Conservation (phyloP, 2,888 invertebrate species). For the Tethea ocularis region DNA sequence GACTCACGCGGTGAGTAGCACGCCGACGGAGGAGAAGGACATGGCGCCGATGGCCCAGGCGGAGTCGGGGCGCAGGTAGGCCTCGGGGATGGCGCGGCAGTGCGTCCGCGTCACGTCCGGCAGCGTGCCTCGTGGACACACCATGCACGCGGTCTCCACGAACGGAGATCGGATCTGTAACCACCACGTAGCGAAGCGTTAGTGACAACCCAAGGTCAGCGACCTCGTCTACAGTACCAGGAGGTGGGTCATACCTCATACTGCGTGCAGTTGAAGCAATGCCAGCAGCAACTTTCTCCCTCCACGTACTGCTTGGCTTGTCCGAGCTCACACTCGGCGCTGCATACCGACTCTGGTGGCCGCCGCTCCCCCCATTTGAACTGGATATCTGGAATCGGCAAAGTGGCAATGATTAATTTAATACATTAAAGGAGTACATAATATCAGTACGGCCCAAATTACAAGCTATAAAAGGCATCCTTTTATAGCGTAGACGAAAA, state of each 20-base stretch:
- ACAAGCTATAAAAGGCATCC: no score
- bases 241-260: conserved; percentile 45
- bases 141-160: conserved; percentile 92
- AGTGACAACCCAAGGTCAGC: neutral
- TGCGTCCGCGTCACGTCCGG: conserved; percentile 90
- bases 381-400: conserved; percentile 86
- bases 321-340: conserved; percentile 93
- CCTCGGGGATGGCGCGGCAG: conserved; percentile 91
- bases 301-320: conserved; percentile 97
- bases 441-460: no score
- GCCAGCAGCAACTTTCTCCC: conserved; percentile 97
- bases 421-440: no score
- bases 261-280: conserved; percentile 87
- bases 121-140: conserved; percentile 92
- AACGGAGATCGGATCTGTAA: conserved; percentile 90
- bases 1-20: conserved; percentile 88
- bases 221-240: neutral
- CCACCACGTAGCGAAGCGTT: neutral
- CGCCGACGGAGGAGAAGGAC: conserved; percentile 93
- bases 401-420: no score
- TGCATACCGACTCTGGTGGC: conserved; percentile 95
- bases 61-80: conserved; percentile 91
- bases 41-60: conserved; percentile 97
- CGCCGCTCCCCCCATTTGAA: conserved; percentile 90
- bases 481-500: no score